A percentile compares a stretch with the other conserved stretches of the same genome.
Conservation (phyloP, 2,797 vertebrate species). For the Muscicapa comitata region DNA sequence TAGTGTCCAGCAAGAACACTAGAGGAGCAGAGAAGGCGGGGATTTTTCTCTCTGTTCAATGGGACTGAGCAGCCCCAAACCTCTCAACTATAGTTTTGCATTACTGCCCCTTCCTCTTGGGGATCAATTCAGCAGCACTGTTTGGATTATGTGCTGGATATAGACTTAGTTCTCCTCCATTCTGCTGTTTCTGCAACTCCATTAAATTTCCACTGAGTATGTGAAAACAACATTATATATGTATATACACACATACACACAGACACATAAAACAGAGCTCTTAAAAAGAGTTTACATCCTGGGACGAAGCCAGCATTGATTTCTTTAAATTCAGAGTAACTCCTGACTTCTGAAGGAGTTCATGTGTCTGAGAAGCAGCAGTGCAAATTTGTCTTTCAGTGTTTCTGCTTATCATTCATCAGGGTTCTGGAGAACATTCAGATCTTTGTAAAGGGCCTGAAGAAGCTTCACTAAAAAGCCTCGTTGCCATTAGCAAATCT, state of each 20-base stretch:
- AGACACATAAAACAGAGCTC: neutral
- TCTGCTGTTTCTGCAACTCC: neutral
- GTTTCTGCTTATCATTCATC: conserved; percentile 28
- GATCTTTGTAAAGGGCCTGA: neutral
- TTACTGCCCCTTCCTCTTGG: neutral
- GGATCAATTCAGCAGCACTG: neutral
- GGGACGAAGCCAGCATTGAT: neutral
- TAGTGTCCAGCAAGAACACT: neutral
- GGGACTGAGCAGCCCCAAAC: neutral
- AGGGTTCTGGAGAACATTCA: conserved; percentile 29
- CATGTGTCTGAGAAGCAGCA: conserved; percentile 26
- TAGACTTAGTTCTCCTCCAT: neutral
- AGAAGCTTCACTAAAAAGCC: conserved; percentile 3
- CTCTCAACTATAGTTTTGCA: neutral
- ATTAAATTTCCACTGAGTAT: neutral
- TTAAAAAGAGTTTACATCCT: neutral
- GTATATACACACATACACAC: neutral
- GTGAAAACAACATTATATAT: neutral
- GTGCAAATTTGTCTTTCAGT: conserved; percentile 33
- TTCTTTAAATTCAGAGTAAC: conserved; percentile 24
- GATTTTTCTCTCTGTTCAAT: neutral
- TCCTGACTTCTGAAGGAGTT: conserved; percentile 34
- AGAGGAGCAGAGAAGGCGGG: neutral
- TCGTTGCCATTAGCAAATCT: conserved; percentile 23
- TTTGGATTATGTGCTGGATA: neutral